Base-by-base conservation (phyloP, 2,888 invertebrate species). In the Eupithecia insigniata region DNA sequence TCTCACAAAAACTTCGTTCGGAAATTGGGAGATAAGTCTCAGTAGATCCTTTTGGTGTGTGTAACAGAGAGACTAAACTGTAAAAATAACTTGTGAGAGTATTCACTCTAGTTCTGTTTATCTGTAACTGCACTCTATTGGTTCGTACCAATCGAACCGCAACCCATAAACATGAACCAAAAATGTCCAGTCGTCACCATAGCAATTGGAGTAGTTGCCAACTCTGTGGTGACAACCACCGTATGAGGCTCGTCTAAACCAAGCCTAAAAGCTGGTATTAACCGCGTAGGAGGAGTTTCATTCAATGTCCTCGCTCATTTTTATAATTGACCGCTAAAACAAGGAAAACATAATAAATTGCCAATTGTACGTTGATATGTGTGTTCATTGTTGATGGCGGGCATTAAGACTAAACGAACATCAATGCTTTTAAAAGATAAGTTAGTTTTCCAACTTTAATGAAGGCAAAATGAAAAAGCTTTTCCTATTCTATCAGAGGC, bases 301-400 rank as follows among this genome's bases (percentile, higher is more conserved):
- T 78, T 77, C 76, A 72, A 81, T 75, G 75, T 76, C 66, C 76
- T 77, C 73, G 78, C 79, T 83, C 75, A 78, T 74, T 80, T 84
- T 81, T 79, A 66, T 73, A 76, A 78, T 78, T 76, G 76, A 74
- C 72, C 58, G 69, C 65, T 77, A 68, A 73, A 67, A 69, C 58
- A 75, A 76, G 70, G 70, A 60, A 72, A 70, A 73, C 26, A 65
- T 55, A 43, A 71, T 67, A 70, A 72, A 77, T 72, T 65, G 66
- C 67, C 70, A 70, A 70, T 66, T 70, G 65, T 67, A 30, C 55
- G 12, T 67, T 69, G 70, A 66, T 30, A 67, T 69, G 68, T 69
- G 68, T 66, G 61, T 30, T 68, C 71, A 70, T 73, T 73, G 73
- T 73, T 66, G n/a, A 28, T 5, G 28, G 10, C 16, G 28, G n/a